Percentiles rank a stretch among this genome's conserved stretches.
Evolutionary conservation across 2,888 invertebrate genomes (phyloP).

Genomic region (Drosophila bunnanda): DNA sequence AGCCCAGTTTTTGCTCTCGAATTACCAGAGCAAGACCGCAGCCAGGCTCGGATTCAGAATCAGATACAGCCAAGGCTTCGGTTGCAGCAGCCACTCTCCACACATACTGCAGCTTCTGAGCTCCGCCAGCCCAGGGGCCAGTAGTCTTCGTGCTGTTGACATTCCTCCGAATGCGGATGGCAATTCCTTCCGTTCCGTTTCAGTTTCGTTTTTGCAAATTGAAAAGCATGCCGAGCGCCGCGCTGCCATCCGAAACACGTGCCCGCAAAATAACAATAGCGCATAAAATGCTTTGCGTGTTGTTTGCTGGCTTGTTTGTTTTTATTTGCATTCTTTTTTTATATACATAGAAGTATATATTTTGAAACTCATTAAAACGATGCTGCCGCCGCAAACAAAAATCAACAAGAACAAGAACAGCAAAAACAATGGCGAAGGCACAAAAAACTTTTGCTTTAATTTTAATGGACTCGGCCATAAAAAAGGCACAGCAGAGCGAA

Average conservation of each 20-base stretch:
- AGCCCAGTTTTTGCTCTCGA: conserved; percentile 38
- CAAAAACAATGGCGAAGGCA: background rate
- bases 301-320: conserved; percentile 29
- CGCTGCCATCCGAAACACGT: conserved; percentile 35
- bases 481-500: conserved; percentile 24
- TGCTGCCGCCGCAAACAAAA: conserved; percentile 34
- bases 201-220: conserved; percentile 55
- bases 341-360: conserved; percentile 46
- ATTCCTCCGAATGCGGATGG: conserved; percentile 24
- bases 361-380: conserved; percentile 69
- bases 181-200: conserved; percentile 59
- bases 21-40: conserved; percentile 43
- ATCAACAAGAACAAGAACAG: conserved; percentile 7
- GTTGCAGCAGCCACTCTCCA: conserved; percentile 6
- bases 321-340: conserved; percentile 48
- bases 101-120: background rate
- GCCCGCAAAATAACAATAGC: conserved; percentile 45
- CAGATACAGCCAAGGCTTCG: conserved; percentile 27
- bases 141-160: conserved; percentile 33
- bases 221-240: conserved; percentile 49
- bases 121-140: conserved; percentile 4
- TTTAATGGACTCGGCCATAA: conserved; percentile 77
- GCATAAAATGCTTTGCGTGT: conserved; percentile 41
- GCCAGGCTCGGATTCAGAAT: conserved; percentile 26
- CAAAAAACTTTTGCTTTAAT: conserved; percentile 77